Evolutionary conservation across 2,888 invertebrate genomes (phyloP).

Genomic region (Rhingia campestris): DNA sequence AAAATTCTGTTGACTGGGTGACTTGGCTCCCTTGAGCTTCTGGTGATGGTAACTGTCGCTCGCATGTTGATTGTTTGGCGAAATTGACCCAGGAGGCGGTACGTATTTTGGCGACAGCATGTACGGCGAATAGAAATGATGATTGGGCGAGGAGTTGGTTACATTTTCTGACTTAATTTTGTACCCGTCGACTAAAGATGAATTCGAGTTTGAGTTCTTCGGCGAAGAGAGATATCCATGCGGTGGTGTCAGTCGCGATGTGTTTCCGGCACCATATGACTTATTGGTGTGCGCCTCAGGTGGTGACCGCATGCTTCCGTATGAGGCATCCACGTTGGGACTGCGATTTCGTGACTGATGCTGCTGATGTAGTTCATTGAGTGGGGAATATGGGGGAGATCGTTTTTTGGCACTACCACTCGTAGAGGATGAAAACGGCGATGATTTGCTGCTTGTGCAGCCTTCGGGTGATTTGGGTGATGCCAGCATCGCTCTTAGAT

Average conservation of each 20-base stretch:
- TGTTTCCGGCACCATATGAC: constrained; percentile 74
- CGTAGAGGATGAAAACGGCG: constrained; percentile 55
- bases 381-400: constrained; percentile 80
- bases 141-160: constrained; percentile 75
- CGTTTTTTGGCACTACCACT: constrained; percentile 78
- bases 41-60: constrained; percentile 58
- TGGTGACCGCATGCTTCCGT: constrained; percentile 76
- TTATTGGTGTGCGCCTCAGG: constrained; percentile 75
- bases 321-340: constrained; percentile 75
- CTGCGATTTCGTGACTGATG: constrained; percentile 73
- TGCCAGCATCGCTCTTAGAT: constrained; percentile 80
- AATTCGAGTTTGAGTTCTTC: constrained; percentile 77
- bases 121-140: constrained; percentile 79
- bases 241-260: constrained; percentile 56
- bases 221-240: constrained; percentile 76
- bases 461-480: constrained; percentile 83
- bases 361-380: constrained; percentile 75
- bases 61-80: constrained; percentile 40
- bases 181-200: constrained; percentile 58
- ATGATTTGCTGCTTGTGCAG: constrained; percentile 75
- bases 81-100: constrained; percentile 74
- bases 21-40: constrained; percentile 64
- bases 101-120: constrained; percentile 78
- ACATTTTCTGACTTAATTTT: constrained; percentile 73
- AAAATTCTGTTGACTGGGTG: constrained; percentile 67